Evolutionary conservation across 1,140 invertebrate species (phyloP).

Genomic region (Akabosia matsudoensis): DNA sequence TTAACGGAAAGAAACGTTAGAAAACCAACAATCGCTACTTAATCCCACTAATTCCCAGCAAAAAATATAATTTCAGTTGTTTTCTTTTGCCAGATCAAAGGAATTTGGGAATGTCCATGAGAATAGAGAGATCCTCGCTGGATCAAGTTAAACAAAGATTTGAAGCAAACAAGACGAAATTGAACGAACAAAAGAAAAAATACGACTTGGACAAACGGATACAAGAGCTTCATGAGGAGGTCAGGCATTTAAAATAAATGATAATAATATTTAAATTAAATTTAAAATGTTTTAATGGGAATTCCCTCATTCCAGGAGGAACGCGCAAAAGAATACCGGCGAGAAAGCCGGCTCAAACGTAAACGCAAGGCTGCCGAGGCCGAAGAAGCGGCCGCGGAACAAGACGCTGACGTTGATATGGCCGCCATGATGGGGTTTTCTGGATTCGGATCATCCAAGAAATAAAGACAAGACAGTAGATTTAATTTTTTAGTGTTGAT

Average conservation of each 20-base stretch:
- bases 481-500: neutral
- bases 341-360: constrained; percentile 79
- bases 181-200: constrained; percentile 93
- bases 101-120: constrained; percentile 99
- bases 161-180: constrained; percentile 87
- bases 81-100: constrained; percentile 72
- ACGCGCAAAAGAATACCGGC: constrained; percentile 84
- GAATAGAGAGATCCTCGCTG: constrained; percentile 88
- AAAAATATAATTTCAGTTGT: constrained; percentile 37
- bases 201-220: constrained; percentile 89
- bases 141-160: constrained; percentile 95
- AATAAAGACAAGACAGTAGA: constrained; percentile 51
- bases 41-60: neutral
- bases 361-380: constrained; percentile 80
- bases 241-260: constrained; percentile 45
- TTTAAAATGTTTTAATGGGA: constrained; percentile 31
- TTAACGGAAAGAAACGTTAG: constrained; percentile 97
- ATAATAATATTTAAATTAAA: constrained; percentile 5
- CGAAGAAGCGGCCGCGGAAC: constrained; percentile 60
- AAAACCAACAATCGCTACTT: constrained; percentile 35
- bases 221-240: constrained; percentile 91
- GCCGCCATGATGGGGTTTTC: constrained; percentile 96
- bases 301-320: constrained; percentile 67
- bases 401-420: constrained; percentile 67
- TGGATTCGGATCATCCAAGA: constrained; percentile 90